Evolutionary conservation across 2,888 invertebrate genomes (phyloP).

Genomic region (Drosophila robusta): DNA sequence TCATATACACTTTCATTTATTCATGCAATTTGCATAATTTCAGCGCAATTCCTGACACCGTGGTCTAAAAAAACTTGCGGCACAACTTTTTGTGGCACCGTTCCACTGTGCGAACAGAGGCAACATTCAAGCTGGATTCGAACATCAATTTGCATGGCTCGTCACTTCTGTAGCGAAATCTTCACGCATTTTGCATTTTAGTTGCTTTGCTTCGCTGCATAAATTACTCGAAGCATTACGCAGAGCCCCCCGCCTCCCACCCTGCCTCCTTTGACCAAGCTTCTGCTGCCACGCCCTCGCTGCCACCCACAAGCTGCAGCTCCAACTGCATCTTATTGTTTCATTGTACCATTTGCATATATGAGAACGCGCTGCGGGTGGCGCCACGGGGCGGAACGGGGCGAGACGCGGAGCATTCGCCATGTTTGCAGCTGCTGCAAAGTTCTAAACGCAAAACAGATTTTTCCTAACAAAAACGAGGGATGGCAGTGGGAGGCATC

Average conservation of each 20-base stretch:
- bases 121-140: constrained; percentile 8
- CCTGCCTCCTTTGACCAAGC: not conserved
- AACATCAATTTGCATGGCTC: constrained; percentile 68
- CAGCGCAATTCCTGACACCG: constrained; percentile 29
- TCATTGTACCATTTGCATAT: constrained; percentile 61
- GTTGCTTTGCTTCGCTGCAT: constrained; percentile 71
- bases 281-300: not conserved
- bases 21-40: too few species aligned
- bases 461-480: constrained; percentile 43
- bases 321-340: constrained; percentile 56
- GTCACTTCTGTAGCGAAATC: constrained; percentile 60
- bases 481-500: too few species aligned
- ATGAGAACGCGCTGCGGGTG: constrained; percentile 30
- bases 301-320: not conserved
- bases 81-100: not conserved
- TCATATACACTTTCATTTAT: too few species aligned
- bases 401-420: constrained; percentile 1
- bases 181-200: constrained; percentile 65
- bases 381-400: not conserved
- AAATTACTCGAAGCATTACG: constrained; percentile 61
- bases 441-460: constrained; percentile 62
- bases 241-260: constrained; percentile 8
- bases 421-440: constrained; percentile 39
- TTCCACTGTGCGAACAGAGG: constrained; percentile 12
- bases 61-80: constrained; percentile 4